Conservation (phyloP, 2,113 vertebrate species). For the Oreochromis spilurus region DNA sequence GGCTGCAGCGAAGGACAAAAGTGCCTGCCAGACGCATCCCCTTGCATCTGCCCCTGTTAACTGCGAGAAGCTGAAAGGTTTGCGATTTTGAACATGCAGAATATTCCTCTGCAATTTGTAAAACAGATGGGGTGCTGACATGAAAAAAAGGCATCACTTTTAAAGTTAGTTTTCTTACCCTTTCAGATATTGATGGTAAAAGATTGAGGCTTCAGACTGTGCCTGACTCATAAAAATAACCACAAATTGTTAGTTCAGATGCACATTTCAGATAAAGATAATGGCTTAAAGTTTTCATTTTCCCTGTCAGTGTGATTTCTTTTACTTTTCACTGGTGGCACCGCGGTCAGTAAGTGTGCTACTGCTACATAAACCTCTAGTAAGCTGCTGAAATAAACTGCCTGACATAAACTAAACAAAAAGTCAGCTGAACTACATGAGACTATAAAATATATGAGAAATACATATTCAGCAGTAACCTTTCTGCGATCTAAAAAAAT, state of each 20-base stretch:
- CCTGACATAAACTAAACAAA: not conserved
- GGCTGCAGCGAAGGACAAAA: conserved; percentile 40
- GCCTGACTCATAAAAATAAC: not conserved
- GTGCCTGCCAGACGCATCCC: conserved; percentile 23
- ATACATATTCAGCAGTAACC: not conserved
- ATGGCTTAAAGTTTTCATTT: conserved; percentile 4
- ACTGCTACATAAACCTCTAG: not conserved
- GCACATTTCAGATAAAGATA: conserved; percentile 11
- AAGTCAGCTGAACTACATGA: not conserved
- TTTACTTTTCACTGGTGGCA: not conserved
- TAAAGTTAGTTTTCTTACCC: not conserved
- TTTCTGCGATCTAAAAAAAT: not conserved
- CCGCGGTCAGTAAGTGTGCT: not conserved
- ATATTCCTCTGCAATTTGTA: conserved; percentile 17
- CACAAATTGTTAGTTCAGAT: not conserved
- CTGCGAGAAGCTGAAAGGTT: not conserved
- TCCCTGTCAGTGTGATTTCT: not conserved
- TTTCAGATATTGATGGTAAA: conserved; percentile 1
- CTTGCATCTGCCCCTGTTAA: conserved; percentile 19
- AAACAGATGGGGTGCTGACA: not conserved
- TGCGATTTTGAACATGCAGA: not conserved
- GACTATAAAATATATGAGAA: not conserved
- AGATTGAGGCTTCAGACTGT: not conserved
- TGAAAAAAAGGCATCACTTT: not conserved
- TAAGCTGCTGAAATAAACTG: conserved; percentile 13